Conservation (phyloP, 2,797 vertebrate species). For the Harpagifer antarcticus region DNA sequence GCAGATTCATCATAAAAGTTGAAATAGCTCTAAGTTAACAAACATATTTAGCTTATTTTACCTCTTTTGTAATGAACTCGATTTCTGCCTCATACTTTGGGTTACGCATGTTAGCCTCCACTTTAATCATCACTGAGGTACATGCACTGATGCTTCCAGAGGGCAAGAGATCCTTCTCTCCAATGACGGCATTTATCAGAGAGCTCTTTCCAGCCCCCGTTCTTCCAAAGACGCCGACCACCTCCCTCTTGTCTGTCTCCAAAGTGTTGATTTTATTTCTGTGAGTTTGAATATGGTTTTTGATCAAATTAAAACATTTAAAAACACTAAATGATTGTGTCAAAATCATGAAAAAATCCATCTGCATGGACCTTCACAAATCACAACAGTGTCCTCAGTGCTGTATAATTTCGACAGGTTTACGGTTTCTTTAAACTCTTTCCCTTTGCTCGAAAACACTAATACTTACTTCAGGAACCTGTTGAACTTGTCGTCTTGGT, state of each 20-base stretch:
- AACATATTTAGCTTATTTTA: not conserved
- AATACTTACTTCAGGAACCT: too few relatives aligned
- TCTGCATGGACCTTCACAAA: too few relatives aligned
- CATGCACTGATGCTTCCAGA: constrained; percentile 41
- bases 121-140: constrained; percentile 77
- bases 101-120: constrained; percentile 49
- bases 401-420: too few relatives aligned
- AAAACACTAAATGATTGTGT: too few relatives aligned
- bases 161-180: too few relatives aligned
- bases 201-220: constrained; percentile 80
- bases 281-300: not conserved
- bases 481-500: too few relatives aligned
- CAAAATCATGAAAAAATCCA: too few relatives aligned
- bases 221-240: constrained; percentile 80
- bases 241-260: constrained; percentile 53
- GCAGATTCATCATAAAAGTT: not conserved
- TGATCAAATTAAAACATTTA: not conserved
- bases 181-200: too few relatives aligned
- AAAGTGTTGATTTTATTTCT: constrained; percentile 43
- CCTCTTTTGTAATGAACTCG: constrained; percentile 64
- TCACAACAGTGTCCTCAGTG: too few relatives aligned
- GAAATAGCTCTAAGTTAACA: not conserved
- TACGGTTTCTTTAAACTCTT: too few relatives aligned
- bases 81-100: constrained; percentile 53
- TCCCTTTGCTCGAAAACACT: too few relatives aligned